A percentile compares a stretch with the other conserved stretches of the same genome.
phyloP scores from a whole-genome alignment of 2,113 vertebrate genomes.

The Leptocoma aspasia region DNA sequence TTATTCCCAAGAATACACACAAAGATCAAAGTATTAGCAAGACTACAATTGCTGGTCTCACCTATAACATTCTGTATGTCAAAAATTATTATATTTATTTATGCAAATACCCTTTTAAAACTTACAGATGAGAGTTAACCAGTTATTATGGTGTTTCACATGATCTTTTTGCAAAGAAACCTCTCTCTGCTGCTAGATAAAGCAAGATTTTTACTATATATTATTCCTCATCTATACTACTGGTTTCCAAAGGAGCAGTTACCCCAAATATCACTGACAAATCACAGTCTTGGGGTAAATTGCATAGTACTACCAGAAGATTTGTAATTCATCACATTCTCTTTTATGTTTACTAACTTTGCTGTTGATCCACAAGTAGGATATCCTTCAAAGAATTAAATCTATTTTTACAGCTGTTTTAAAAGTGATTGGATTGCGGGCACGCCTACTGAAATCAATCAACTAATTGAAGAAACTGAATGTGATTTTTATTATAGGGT shows the following conservation, averaged over 20 bases:
- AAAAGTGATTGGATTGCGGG: conserved; percentile 60
- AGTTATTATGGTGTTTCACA: not conserved
- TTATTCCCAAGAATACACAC: not conserved
- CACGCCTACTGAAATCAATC: conserved; percentile 50
- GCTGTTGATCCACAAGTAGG: conserved; percentile 24
- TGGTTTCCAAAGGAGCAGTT: not conserved
- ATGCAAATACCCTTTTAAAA: conserved; percentile 7
- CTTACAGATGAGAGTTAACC: not conserved
- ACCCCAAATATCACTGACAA: not conserved
- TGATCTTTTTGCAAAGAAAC: not conserved
- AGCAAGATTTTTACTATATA: not conserved
- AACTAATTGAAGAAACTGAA: conserved; percentile 68
- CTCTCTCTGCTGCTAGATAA: not conserved
- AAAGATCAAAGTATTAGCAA: not conserved
- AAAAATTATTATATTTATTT: not conserved
- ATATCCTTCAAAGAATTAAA: conserved; percentile 53
- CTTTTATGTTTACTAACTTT: conserved; percentile 42
- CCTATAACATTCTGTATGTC: not conserved
- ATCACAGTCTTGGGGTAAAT: not conserved
- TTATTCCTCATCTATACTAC: not conserved
- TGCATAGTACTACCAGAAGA: not conserved
- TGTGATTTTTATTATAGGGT: conserved; percentile 70
- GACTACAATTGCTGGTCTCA: not conserved
- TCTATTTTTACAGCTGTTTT: conserved; percentile 68
- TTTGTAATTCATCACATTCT: not conserved